A percentile compares a stretch with the other conserved stretches of the same genome.
Evolutionary conservation across 2,888 invertebrate genomes (phyloP).

Genomic region (Synanthedon tipuliformis): DNA sequence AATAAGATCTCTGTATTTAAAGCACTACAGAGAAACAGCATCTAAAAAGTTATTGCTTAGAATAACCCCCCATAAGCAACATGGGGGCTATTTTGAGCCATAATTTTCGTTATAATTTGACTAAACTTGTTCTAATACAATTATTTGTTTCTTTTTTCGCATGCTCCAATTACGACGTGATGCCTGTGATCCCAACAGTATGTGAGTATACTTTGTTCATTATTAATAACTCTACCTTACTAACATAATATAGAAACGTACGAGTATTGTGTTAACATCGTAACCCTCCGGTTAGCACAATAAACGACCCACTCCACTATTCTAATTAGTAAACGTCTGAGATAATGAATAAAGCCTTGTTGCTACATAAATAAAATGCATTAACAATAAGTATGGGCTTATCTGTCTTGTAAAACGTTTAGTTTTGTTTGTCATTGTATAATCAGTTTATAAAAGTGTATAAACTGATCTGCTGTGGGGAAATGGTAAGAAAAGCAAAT

Average conservation of each 20-base stretch:
- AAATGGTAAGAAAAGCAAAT: neutral
- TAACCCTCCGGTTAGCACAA: slow-evolving; percentile 12
- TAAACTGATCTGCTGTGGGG: no score
- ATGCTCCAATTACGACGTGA: slow-evolving; percentile 19
- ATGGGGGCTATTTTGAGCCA: neutral
- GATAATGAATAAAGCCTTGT: slow-evolving; percentile 21
- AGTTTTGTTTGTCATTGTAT: neutral
- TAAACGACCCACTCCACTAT: slow-evolving; percentile 16
- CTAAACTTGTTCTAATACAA: slow-evolving; percentile 7
- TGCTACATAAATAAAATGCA: slow-evolving; percentile 12
- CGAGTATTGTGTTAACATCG: neutral
- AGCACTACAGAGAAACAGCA: slow-evolving; percentile 10
- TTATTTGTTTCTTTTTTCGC: slow-evolving; percentile 21
- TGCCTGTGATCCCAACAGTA: slow-evolving; percentile 34
- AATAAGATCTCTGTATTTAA: slow-evolving; percentile 36
- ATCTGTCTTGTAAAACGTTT: slow-evolving; percentile 15
- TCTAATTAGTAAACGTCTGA: slow-evolving; percentile 20
- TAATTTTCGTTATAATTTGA: neutral
- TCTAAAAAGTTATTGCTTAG: neutral
- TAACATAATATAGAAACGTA: slow-evolving; percentile 1
- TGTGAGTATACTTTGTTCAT: slow-evolving; percentile 34
- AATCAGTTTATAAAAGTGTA: no score
- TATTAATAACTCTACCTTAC: neutral
- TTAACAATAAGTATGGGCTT: slow-evolving; percentile 11
- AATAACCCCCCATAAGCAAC: neutral